Evolutionary conservation across 1,140 invertebrate species (phyloP).

Genomic region (Thaumatotibia leucotreta): DNA sequence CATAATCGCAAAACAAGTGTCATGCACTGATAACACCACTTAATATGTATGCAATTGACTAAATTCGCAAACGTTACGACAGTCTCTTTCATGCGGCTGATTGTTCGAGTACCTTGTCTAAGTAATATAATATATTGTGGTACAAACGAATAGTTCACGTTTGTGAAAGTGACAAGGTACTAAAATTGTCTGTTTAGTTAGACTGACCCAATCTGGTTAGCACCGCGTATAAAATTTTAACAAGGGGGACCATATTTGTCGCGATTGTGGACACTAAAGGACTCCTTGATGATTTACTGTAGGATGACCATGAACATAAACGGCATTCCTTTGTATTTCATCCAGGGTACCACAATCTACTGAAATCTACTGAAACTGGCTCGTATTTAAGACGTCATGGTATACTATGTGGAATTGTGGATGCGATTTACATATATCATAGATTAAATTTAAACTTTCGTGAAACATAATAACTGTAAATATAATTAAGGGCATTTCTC

Average conservation of each 20-base stretch:
- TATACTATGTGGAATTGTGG: too few relatives aligned
- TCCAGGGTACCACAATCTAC: too few relatives aligned
- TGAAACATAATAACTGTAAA: too few relatives aligned
- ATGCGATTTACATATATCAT: too few relatives aligned
- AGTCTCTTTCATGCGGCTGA: not conserved
- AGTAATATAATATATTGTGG: not conserved
- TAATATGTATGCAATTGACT: not conserved
- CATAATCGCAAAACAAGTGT: not conserved
- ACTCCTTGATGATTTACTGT: not conserved
- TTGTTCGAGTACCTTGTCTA: not conserved
- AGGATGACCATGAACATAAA: not conserved
- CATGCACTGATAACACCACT: not conserved
- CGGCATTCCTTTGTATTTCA: too few relatives aligned
- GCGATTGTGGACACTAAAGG: not conserved
- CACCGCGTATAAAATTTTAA: slow-evolving; percentile 8
- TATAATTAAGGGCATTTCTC: too few relatives aligned
- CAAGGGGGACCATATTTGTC: slow-evolving; percentile 3
- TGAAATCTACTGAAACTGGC: too few relatives aligned
- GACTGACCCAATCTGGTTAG: not conserved
- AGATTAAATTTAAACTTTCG: too few relatives aligned
- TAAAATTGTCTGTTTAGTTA: not conserved
- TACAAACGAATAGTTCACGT: not conserved
- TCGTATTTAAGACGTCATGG: too few relatives aligned
- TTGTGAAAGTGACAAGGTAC: not conserved
- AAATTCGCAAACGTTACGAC: not conserved